Evolutionary conservation across 2,797 vertebrate species (phyloP).

Genomic region (Adrianichthys oophorus): DNA sequence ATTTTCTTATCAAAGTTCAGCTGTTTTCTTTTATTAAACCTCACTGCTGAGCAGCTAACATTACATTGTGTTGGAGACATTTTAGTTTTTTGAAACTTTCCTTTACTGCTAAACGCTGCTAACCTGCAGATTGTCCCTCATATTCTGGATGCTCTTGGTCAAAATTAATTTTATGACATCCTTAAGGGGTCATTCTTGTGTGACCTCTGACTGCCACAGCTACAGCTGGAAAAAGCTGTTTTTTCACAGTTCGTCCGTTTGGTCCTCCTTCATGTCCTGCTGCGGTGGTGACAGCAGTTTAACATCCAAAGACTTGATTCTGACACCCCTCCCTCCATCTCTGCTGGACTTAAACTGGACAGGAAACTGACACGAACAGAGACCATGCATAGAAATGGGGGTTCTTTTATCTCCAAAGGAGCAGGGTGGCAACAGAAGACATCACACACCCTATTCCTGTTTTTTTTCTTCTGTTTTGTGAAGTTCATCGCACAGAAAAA

Average conservation of each 20-base stretch:
- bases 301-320: conserved; percentile 66
- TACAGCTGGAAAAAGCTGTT: neutral
- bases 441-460: conserved; percentile 32
- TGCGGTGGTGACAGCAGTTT: conserved; percentile 3
- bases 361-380: conserved; percentile 37
- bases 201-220: no score
- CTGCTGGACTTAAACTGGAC: conserved; percentile 21
- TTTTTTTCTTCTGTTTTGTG: conserved; percentile 18
- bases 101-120: no score
- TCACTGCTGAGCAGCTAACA: no score
- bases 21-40: no score
- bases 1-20: no score
- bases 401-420: conserved; percentile 54
- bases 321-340: conserved; percentile 55
- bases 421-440: conserved; percentile 44
- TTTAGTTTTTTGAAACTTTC: no score
- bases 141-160: no score
- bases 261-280: neutral
- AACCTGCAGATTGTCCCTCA: no score
- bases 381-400: conserved; percentile 46
- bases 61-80: no score
- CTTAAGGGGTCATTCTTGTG: no score
- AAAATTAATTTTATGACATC: no score
- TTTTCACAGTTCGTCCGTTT: neutral
- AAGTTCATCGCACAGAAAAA: conserved; percentile 19